Percentiles rank a stretch among this genome's conserved stretches.
phyloP scores from a whole-genome alignment of 2,797 vertebrate genomes.

The Myotis myotis region DNA sequence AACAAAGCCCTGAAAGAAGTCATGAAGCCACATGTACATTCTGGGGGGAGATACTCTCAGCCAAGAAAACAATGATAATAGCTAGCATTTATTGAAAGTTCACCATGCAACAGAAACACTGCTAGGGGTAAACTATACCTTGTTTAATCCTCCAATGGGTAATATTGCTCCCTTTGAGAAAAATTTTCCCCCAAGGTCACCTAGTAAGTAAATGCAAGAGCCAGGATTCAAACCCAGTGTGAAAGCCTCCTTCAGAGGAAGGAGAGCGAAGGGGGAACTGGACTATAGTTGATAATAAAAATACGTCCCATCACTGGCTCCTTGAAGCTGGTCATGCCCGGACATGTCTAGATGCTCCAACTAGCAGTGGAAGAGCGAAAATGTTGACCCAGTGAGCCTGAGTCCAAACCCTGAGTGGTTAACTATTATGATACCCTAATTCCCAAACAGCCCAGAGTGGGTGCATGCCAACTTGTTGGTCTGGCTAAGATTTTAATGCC shows the following conservation, averaged over 20 bases:
- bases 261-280: neutral
- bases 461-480: no score
- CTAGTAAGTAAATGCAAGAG: neutral
- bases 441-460: neutral
- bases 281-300: neutral
- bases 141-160: slow-evolving; percentile 40
- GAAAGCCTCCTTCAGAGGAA: neutral
- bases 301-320: neutral
- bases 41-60: neutral
- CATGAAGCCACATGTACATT: neutral
- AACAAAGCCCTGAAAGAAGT: neutral
- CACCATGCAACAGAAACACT: neutral
- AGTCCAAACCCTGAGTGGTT: neutral
- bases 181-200: neutral
- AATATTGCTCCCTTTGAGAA: slow-evolving; percentile 31
- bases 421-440: neutral
- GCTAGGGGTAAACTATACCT: neutral
- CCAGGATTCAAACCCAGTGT: neutral
- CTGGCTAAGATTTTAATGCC: neutral
- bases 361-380: neutral
- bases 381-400: neutral
- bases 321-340: neutral
- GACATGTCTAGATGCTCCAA: neutral
- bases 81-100: neutral
- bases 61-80: neutral